Conservation (phyloP, 2,113 vertebrate genomes). For the Corythaixoides concolor region DNA sequence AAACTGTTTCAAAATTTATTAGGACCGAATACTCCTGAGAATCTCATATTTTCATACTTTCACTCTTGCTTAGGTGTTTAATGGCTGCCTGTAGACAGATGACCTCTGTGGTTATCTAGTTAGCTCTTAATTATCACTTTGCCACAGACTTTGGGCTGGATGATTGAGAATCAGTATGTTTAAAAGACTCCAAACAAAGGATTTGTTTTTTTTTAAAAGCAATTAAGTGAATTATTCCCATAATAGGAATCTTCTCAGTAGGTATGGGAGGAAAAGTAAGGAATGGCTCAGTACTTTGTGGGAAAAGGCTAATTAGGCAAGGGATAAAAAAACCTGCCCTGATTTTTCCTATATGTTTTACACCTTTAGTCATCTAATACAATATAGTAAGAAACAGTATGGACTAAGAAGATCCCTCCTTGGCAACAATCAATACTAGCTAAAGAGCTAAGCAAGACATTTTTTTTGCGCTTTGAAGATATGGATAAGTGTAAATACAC, state of each 20-base stretch:
- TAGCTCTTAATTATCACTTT: conserved; percentile 71
- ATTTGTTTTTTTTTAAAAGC: not conserved
- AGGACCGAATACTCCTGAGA: conserved; percentile 62
- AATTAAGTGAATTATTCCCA: conserved; percentile 59
- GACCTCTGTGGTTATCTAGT: conserved; percentile 70
- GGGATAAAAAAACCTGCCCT: not conserved
- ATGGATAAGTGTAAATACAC: not conserved
- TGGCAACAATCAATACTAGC: not conserved
- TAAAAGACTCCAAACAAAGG: conserved; percentile 56
- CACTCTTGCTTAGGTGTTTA: conserved; percentile 71
- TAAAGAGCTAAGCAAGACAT: not conserved
- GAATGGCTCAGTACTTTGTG: not conserved
- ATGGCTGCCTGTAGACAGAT: conserved; percentile 45
- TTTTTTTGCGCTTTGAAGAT: not conserved
- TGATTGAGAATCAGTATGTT: conserved; percentile 58
- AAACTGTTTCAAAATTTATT: conserved; percentile 63
- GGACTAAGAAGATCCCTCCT: not conserved
- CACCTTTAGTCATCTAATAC: not conserved
- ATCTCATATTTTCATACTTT: conserved; percentile 68
- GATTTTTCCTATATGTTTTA: not conserved
- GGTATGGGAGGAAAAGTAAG: not conserved
- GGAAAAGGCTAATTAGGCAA: not conserved
- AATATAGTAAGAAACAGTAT: not conserved
- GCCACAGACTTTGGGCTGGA: conserved; percentile 30
- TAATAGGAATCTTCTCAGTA: conserved; percentile 35